Evolutionary conservation across 2,797 vertebrate genomes (phyloP).

Genomic region (Falco peregrinus): DNA sequence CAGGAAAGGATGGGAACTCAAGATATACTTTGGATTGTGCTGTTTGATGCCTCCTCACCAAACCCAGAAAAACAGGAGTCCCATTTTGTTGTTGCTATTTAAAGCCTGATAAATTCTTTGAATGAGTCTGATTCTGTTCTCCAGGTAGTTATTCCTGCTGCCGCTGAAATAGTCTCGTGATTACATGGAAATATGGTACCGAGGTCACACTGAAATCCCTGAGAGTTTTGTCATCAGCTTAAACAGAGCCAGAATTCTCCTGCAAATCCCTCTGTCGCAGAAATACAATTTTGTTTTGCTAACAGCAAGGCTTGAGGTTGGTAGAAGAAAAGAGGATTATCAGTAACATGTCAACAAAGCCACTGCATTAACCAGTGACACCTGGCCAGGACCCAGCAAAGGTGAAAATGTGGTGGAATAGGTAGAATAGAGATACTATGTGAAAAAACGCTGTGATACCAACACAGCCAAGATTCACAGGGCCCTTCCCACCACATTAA

Average conservation of each 20-base stretch:
- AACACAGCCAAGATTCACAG: not conserved
- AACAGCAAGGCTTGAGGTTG: not conserved
- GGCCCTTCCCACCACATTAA: not conserved
- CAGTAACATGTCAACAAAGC: constrained; percentile 35
- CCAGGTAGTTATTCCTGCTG: not conserved
- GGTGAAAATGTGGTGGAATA: not conserved
- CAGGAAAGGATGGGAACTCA: not conserved
- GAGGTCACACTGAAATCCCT: not conserved
- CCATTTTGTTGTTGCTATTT: not conserved
- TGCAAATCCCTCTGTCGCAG: not conserved
- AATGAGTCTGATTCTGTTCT: not conserved
- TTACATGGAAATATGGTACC: not conserved
- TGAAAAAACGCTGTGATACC: not conserved
- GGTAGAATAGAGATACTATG: not conserved
- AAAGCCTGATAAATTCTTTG: not conserved
- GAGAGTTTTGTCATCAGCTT: not conserved
- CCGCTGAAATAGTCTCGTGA: not conserved
- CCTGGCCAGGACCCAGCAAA: constrained; percentile 24
- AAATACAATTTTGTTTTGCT: constrained; percentile 16
- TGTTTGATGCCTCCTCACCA: not conserved
- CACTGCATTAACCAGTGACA: constrained; percentile 6
- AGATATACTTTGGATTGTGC: not conserved
- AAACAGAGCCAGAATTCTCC: not conserved
- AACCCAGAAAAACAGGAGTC: not conserved
- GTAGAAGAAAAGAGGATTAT: constrained; percentile 43